Conservation (phyloP, 1,140 invertebrate genomes). For the Pemphigus obesinymphae region DNA sequence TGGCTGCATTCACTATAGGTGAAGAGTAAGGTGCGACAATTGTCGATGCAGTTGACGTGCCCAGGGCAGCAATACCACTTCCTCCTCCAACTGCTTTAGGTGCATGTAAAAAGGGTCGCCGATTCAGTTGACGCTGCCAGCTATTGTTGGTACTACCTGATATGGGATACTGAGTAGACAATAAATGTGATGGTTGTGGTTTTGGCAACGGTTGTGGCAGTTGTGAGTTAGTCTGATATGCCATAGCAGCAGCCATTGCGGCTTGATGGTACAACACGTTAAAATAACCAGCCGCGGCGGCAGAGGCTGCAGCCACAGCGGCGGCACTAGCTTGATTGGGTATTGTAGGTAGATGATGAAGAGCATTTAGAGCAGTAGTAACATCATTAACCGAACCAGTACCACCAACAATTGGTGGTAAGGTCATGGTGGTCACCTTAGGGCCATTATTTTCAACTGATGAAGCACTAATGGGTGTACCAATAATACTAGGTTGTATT, state of each 20-base stretch:
- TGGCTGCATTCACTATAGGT: not conserved
- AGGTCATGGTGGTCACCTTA: not conserved
- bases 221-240: not conserved
- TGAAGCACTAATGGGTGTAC: too few species aligned
- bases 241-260: not conserved
- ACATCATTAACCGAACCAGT: not conserved
- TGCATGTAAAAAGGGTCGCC: not conserved
- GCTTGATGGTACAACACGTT: not conserved
- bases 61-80: not conserved
- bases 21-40: not conserved
- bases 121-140: not conserved
- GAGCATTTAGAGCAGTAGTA: not conserved
- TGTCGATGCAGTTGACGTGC: not conserved
- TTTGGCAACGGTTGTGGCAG: not conserved
- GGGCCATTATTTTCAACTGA: not conserved
- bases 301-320: not conserved
- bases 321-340: not conserved
- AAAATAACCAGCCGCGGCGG: not conserved
- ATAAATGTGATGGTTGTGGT: not conserved
- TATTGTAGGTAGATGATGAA: not conserved
- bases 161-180: not conserved
- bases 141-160: not conserved
- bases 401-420: not conserved
- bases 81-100: not conserved
- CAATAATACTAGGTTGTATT: not conserved